Evolutionary conservation across 2,888 invertebrate species (phyloP), one percentile per base, ranked within the genome.

Genomic region (Latheticus oryzae): DNA sequence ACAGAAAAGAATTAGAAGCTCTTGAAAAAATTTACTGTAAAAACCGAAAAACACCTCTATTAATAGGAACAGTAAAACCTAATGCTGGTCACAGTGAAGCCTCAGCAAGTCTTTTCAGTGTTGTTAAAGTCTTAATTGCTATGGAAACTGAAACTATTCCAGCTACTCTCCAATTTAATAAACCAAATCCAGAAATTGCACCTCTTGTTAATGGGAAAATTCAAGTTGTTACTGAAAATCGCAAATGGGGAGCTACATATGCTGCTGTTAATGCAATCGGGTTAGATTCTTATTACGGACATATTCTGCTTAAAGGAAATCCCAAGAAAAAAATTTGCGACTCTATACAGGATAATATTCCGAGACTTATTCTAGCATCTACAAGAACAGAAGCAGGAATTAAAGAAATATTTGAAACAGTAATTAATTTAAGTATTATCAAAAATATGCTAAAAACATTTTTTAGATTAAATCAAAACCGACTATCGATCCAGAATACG

Each of bases 41-140:
- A 76, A 87, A 87, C 61, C 85, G 95, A 19, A 81, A 83, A 48
- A 77, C 78, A 8, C 95, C 97, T 3, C 83, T 99, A 38, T 79
- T 95, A 42, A 86, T 99, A 66, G 98, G 98, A 3, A 95, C 97
- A 0, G 92, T 97, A 0, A 99, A 99, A 79, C 93, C 96, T 1
- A 97, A 97, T 80, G 94, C 97, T 89, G 98, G 98, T 1, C 98
- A 99, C 77, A 89, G 95, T 5, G 98, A 99, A 80, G 93, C 97
- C 1, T 89, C 90, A 0, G 89, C 92, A 21, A 93, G 93, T 11
- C 82, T 97, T 17, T 91, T 95, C 73, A 89, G 94, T 3, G 82
- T 97, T 59, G 93, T 92, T 7, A 97, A 97, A 79, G 85, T 94
- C 33, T 76, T 98, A 16, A 85, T 98, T 60, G 91, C 97, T 9